These are phyloP conservation scores for Pteria penguin DNA, from an alignment of 2,888 invertebrate species.

Conservation along the genomic window DNA sequence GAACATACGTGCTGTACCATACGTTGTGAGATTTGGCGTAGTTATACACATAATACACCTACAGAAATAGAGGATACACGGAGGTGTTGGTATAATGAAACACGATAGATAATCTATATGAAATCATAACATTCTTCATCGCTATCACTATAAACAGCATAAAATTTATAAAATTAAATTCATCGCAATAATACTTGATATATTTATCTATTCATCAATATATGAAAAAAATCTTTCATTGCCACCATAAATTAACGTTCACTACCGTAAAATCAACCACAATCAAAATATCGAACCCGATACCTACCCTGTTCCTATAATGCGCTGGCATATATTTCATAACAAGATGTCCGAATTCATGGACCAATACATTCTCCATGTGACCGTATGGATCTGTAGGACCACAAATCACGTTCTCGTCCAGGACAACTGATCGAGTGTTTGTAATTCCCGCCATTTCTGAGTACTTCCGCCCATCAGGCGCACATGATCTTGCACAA, in stretches of 20 bases:
- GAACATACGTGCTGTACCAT: conserved; percentile 56
- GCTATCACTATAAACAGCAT: too few relatives aligned
- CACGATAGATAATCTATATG: too few relatives aligned
- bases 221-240: too few relatives aligned
- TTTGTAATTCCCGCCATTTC: conserved; percentile 32
- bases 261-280: too few relatives aligned
- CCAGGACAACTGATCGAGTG: conserved; percentile 30
- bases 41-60: conserved; percentile 45
- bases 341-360: conserved; percentile 42
- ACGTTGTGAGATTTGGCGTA: conserved; percentile 40
- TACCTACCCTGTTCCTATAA: not conserved
- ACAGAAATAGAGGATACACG: too few relatives aligned
- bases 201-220: too few relatives aligned
- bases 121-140: too few relatives aligned
- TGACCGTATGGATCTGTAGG: conserved; percentile 31
- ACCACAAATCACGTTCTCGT: conserved; percentile 39
- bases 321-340: not conserved
- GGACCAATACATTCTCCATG: conserved; percentile 36
- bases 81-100: too few relatives aligned
- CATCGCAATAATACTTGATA: too few relatives aligned
- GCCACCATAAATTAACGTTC: too few relatives aligned
- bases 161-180: too few relatives aligned
- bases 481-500: conserved; percentile 47
- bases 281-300: too few relatives aligned
- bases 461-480: conserved; percentile 44